A percentile compares a stretch with the other conserved stretches of the same genome.
These are phyloP conservation scores for Folsomia candida DNA, from an alignment of 2,888 invertebrate genomes.

Conservation along the genomic window DNA sequence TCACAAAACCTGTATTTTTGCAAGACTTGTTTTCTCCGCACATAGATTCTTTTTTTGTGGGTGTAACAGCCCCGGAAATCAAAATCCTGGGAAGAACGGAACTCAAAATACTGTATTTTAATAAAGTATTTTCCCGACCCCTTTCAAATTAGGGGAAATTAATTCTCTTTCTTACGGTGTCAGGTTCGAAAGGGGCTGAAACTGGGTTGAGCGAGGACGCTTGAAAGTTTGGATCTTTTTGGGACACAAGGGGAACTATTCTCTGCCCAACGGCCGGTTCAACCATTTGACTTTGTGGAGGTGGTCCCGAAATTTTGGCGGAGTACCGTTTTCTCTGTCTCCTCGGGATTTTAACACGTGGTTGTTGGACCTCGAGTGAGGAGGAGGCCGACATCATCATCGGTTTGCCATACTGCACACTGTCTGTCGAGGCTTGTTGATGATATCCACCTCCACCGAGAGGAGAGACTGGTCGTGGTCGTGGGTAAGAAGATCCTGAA, in stretches of 20 bases:
- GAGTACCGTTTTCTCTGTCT: constrained; percentile 9
- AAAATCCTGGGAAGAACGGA: too few species aligned
- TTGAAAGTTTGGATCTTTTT: constrained; percentile 36
- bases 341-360: too few species aligned
- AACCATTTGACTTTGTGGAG: constrained; percentile 14
- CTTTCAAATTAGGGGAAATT: background rate
- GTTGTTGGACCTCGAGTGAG: constrained; percentile 14
- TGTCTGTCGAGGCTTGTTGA: constrained; percentile 20
- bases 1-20: too few species aligned
- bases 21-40: too few species aligned
- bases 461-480: constrained; percentile 18
- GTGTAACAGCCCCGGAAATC: too few species aligned
- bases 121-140: too few species aligned
- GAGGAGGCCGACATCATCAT: constrained; percentile 45
- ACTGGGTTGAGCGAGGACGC: constrained; percentile 29
- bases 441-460: too few species aligned
- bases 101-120: too few species aligned
- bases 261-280: too few species aligned
- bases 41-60: background rate
- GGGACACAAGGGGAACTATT: constrained; percentile 28
- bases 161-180: constrained; percentile 39
- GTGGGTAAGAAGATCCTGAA: background rate
- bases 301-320: constrained; percentile 22
- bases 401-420: constrained; percentile 38
- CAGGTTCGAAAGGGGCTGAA: constrained; percentile 28